Evolutionary conservation across 2,888 invertebrate genomes (phyloP).

Genomic region (Callosobruchus maculatus): DNA sequence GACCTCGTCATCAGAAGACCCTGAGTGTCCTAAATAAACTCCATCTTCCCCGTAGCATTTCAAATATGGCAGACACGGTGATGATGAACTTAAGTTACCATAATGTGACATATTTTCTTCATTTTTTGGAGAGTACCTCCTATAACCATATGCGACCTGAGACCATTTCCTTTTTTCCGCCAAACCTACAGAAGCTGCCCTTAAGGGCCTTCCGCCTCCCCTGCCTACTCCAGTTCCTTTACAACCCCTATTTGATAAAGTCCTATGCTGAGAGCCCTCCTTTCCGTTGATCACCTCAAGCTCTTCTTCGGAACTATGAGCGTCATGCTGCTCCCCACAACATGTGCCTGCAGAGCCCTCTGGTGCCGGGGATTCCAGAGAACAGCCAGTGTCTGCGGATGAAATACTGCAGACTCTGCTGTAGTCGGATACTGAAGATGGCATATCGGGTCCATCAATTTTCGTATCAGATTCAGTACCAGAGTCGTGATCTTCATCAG

Average conservation of each 20-base stretch:
- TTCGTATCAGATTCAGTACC: constrained; percentile 95
- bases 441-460: constrained; percentile 60
- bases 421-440: constrained; percentile 41
- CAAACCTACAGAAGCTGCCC: constrained; percentile 53
- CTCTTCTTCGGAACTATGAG: constrained; percentile 91
- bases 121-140: constrained; percentile 45
- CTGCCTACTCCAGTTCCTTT: constrained; percentile 2
- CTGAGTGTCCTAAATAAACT: constrained; percentile 44
- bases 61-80: constrained; percentile 43
- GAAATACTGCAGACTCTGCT: constrained; percentile 52
- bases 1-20: constrained; percentile 63
- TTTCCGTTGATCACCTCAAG: constrained; percentile 66
- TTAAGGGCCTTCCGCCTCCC: constrained; percentile 44
- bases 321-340: constrained; percentile 66
- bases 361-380: constrained; percentile 47
- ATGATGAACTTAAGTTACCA: constrained; percentile 53
- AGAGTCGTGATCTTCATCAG: constrained; percentile 86
- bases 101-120: constrained; percentile 52
- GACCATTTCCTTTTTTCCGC: constrained; percentile 79
- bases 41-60: constrained; percentile 42
- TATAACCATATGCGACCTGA: constrained; percentile 49
- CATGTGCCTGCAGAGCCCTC: neutral
- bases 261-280: neutral
- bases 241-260: constrained; percentile 1
- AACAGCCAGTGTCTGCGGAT: constrained; percentile 56